These are phyloP conservation scores for Zaprionus capensis DNA, from an alignment of 1,140 invertebrate species.

Conservation along the genomic window DNA sequence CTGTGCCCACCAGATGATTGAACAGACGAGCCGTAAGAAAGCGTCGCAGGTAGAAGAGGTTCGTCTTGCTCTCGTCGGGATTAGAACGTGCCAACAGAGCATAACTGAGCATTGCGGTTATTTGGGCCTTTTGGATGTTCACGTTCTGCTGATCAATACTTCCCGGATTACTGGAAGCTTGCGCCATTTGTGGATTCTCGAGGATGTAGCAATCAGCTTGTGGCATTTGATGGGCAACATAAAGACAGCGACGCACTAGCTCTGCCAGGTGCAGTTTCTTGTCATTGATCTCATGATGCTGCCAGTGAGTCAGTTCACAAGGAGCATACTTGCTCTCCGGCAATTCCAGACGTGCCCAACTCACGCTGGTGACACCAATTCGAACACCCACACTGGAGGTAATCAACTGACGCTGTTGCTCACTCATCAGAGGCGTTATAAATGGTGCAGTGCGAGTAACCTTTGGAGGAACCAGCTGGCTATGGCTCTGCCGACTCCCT, in stretches of 20 bases:
- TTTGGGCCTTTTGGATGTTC: constrained; percentile 76
- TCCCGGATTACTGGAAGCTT: constrained; percentile 69
- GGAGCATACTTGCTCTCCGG: constrained; percentile 19
- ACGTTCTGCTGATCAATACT: constrained; percentile 80
- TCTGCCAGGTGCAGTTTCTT: constrained; percentile 77
- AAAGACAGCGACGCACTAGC: constrained; percentile 66
- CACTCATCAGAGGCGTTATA: constrained; percentile 64
- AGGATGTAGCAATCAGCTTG: constrained; percentile 77
- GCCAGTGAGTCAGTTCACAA: constrained; percentile 67
- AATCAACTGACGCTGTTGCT: constrained; percentile 40
- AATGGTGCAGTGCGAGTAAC: constrained; percentile 51
- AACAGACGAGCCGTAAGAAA: constrained; percentile 74
- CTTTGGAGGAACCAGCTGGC: constrained; percentile 8
- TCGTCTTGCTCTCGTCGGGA: constrained; percentile 31
- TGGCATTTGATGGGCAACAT: constrained; percentile 70
- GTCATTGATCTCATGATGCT: constrained; percentile 76
- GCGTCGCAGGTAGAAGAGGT: constrained; percentile 68
- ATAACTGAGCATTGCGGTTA: constrained; percentile 71
- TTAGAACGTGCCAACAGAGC: constrained; percentile 51
- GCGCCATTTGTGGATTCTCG: constrained; percentile 78
- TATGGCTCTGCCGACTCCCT: background rate
- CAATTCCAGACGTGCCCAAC: constrained; percentile 72
- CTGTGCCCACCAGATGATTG: constrained; percentile 73
- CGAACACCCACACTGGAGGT: constrained; percentile 67
- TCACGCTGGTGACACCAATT: constrained; percentile 72